Percentiles rank a stretch among this genome's conserved stretches.
Evolutionary conservation across 2,113 vertebrate genomes (phyloP).

Genomic region (Lutjanus erythropterus): DNA sequence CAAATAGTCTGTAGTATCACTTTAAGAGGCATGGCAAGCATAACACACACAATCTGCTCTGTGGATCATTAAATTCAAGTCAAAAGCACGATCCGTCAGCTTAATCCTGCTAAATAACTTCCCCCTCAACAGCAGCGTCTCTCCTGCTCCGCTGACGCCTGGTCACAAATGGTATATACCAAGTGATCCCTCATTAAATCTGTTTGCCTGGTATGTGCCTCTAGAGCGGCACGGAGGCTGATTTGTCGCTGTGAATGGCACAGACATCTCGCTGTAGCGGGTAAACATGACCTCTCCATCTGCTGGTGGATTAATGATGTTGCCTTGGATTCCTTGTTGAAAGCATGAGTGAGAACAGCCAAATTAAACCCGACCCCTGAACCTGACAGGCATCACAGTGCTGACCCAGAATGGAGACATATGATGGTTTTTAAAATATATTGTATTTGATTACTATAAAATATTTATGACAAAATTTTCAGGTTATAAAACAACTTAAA

Average conservation of each 20-base stretch:
- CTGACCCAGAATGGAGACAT: background rate
- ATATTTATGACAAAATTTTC: background rate
- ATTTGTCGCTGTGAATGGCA: slow-evolving; percentile 29
- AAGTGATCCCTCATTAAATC: slow-evolving; percentile 44
- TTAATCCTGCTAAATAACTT: slow-evolving; percentile 35
- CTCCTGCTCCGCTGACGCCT: background rate
- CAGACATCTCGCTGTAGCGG: slow-evolving; percentile 4
- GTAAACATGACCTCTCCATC: slow-evolving; percentile 55
- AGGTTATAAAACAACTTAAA: background rate
- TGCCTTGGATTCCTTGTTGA: slow-evolving; percentile 8
- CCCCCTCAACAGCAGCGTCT: background rate
- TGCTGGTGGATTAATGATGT: slow-evolving; percentile 52
- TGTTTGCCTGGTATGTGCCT: slow-evolving; percentile 27
- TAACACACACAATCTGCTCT: slow-evolving; percentile 11
- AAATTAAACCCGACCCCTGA: slow-evolving; percentile 39
- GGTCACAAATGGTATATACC: slow-evolving; percentile 2
- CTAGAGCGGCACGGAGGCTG: background rate
- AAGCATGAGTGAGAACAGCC: slow-evolving; percentile 1
- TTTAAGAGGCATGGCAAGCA: background rate
- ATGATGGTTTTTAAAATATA: background rate
- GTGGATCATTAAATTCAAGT: slow-evolving; percentile 19
- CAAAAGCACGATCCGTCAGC: slow-evolving; percentile 10
- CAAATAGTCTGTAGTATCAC: no score
- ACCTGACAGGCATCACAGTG: background rate
- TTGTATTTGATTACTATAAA: background rate